phyloP scores from a whole-genome alignment of 2,888 invertebrate species.

The Flexamia atlantica region DNA sequence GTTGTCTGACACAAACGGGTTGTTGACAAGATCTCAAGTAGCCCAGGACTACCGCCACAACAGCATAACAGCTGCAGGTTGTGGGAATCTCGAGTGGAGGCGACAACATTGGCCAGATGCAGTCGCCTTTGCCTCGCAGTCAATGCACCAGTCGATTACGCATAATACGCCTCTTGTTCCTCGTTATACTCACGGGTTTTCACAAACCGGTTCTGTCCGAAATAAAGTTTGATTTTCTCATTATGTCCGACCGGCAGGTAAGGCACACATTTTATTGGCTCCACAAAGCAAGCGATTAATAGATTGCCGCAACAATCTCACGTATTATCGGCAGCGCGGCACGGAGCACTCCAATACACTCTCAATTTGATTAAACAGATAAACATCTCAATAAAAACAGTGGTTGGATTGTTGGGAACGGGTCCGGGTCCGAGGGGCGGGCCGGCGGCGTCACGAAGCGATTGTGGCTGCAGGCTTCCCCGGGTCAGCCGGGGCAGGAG shows the following conservation, averaged over 20 bases:
- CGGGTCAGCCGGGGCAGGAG: not conserved
- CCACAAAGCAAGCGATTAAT: constrained; percentile 46
- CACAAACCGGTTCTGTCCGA: not conserved
- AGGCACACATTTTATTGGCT: constrained; percentile 27
- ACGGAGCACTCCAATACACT: constrained; percentile 54
- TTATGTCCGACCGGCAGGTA: constrained; percentile 26
- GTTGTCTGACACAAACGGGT: constrained; percentile 9
- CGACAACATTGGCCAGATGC: constrained; percentile 25
- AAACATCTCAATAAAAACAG: constrained; percentile 60
- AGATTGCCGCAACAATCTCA: constrained; percentile 50
- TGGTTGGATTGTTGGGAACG: constrained; percentile 54
- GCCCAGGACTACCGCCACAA: constrained; percentile 25
- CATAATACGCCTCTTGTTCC: not conserved
- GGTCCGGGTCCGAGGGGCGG: constrained; percentile 39
- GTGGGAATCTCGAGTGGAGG: constrained; percentile 22
- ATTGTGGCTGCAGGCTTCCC: not conserved
- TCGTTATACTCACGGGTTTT: not conserved
- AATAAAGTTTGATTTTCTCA: constrained; percentile 2
- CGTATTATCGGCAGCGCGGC: constrained; percentile 54
- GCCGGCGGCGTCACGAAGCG: constrained; percentile 40
- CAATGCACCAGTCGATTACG: not conserved
- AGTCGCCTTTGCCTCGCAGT: not conserved
- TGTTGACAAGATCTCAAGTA: constrained; percentile 32
- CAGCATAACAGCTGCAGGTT: not conserved
- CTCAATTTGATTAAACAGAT: constrained; percentile 59